Evolutionary conservation across 2,888 invertebrate genomes (phyloP).

Genomic region (Latrodectus elegans): DNA sequence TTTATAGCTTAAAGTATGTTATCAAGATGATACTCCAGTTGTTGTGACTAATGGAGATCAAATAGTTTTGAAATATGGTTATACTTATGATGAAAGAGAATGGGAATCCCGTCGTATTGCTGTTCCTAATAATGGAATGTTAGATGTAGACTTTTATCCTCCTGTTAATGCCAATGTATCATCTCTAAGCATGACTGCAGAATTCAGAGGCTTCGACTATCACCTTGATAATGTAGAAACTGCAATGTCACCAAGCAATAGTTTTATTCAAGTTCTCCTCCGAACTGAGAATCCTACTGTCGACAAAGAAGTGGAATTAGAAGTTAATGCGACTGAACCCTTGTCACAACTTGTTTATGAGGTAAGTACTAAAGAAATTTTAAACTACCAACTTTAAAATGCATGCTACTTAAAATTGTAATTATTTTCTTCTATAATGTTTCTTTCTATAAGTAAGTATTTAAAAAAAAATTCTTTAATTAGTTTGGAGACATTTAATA

Average conservation of each 20-base stretch:
- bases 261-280: slow-evolving; percentile 69
- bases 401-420: too few species aligned
- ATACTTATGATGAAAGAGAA: slow-evolving; percentile 57
- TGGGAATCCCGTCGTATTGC: slow-evolving; percentile 59
- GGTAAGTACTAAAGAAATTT: slow-evolving; percentile 14
- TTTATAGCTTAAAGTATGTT: slow-evolving; percentile 69
- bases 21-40: slow-evolving; percentile 71
- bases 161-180: slow-evolving; percentile 46
- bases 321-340: slow-evolving; percentile 68
- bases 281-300: slow-evolving; percentile 68
- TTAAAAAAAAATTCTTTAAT: too few species aligned
- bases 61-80: slow-evolving; percentile 66
- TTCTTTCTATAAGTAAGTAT: too few species aligned
- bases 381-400: too few species aligned
- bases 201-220: slow-evolving; percentile 63
- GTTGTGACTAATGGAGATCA: slow-evolving; percentile 67
- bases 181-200: slow-evolving; percentile 57
- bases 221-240: slow-evolving; percentile 56
- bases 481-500: too few species aligned
- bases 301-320: slow-evolving; percentile 69
- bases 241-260: slow-evolving; percentile 70
- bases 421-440: too few species aligned
- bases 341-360: slow-evolving; percentile 66
- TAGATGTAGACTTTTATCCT: slow-evolving; percentile 69
- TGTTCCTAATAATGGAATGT: slow-evolving; percentile 68